Conservation (phyloP, 2,113 vertebrate species). For the Lipotes vexillifer region DNA sequence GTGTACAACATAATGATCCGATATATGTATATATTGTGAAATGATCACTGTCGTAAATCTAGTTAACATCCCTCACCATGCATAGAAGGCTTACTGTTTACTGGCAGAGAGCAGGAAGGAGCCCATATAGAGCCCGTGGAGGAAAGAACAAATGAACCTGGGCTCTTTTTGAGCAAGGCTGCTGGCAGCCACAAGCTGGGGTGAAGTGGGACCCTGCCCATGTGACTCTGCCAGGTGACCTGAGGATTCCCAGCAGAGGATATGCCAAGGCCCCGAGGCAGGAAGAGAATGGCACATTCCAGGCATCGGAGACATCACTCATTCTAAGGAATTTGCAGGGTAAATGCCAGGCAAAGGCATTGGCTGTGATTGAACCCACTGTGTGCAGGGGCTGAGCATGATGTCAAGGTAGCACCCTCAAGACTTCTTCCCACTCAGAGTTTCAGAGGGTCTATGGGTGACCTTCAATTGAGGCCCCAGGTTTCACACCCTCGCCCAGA, state of each 20-base stretch:
- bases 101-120: neutral
- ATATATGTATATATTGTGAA: neutral
- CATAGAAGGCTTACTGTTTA: neutral
- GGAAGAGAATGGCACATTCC: neutral
- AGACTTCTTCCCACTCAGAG: neutral
- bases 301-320: neutral
- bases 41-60: neutral
- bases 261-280: neutral
- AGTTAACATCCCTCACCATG: neutral
- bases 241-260: neutral
- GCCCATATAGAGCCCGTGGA: rapidly evolving
- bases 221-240: neutral
- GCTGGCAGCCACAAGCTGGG: neutral
- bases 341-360: neutral
- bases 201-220: neutral
- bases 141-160: neutral
- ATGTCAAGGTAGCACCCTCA: neutral
- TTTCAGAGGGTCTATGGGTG: neutral
- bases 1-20: neutral
- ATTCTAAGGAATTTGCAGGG: neutral
- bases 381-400: neutral
- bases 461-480: neutral
- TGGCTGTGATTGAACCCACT: neutral
- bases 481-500: neutral
- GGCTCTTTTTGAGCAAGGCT: neutral